Conservation (phyloP, 2,888 invertebrate genomes). For the Carpatolechia fugitivella region DNA sequence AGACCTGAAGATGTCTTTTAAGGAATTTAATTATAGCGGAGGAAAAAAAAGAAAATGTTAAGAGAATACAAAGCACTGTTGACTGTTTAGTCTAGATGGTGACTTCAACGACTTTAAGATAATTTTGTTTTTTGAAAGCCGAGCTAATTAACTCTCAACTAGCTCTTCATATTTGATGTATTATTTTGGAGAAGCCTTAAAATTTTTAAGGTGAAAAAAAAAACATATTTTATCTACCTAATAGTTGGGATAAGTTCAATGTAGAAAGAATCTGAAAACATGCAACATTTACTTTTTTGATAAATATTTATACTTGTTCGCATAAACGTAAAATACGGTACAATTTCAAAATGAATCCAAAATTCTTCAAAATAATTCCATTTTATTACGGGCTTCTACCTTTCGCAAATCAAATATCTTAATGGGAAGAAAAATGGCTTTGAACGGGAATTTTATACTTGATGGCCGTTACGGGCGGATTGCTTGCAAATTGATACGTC, state of each 20-base stretch:
- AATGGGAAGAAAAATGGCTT: constrained; percentile 10
- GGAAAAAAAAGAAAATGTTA: constrained; percentile 2
- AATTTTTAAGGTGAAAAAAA: no score
- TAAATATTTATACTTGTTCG: no score
- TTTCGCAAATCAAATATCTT: constrained; percentile 5
- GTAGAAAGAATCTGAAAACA: no score
- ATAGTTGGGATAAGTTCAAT: no score
- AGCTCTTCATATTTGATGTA: no score
- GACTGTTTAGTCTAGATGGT: not conserved
- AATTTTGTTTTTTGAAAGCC: not conserved
- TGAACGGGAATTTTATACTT: constrained; percentile 7
- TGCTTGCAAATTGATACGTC: constrained; percentile 66
- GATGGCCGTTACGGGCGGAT: constrained; percentile 30
- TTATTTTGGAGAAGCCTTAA: no score
- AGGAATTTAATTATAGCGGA: constrained; percentile 39
- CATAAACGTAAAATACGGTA: no score
- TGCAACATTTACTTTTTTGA: no score
- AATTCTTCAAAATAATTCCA: no score
- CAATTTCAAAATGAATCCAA: no score
- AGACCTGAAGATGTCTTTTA: not conserved
- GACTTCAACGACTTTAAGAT: not conserved
- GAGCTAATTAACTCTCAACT: not conserved
- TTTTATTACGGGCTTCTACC: not conserved
- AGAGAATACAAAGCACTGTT: not conserved
- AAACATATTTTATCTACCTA: no score